Evolutionary conservation across 2,113 vertebrate species (phyloP).

Genomic region (Apeltes quadracus): DNA sequence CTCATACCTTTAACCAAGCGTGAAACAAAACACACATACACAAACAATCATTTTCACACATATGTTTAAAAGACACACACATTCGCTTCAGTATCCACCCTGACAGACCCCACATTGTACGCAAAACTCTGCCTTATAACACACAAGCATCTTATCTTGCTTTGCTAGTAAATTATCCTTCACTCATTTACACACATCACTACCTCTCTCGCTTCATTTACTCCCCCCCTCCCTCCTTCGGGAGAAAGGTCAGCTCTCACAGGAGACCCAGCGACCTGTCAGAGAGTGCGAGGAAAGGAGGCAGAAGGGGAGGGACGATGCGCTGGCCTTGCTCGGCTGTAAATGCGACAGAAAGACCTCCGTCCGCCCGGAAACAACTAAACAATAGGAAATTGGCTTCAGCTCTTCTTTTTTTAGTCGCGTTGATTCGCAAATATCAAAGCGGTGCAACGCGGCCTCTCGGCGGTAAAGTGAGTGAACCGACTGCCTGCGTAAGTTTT

Average conservation of each 20-base stretch:
- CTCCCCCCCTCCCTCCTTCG: constrained; percentile 51
- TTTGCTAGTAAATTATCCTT: constrained; percentile 59
- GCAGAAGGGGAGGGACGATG: constrained; percentile 38
- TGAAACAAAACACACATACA: constrained; percentile 30
- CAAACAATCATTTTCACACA: constrained; percentile 31
- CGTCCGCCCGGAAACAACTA: background rate
- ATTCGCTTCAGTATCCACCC: constrained; percentile 25
- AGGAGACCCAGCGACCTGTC: constrained; percentile 63
- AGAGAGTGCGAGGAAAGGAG: constrained; percentile 29
- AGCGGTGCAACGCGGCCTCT: background rate
- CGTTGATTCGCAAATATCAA: background rate
- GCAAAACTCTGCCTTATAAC: constrained; percentile 44
- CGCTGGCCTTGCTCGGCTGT: constrained; percentile 15
- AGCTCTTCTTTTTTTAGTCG: background rate
- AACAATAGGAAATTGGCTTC: background rate
- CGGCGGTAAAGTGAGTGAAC: background rate
- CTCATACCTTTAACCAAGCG: constrained; percentile 33
- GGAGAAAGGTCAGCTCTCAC: constrained; percentile 77
- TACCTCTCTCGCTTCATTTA: constrained; percentile 55
- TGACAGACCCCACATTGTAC: constrained; percentile 12
- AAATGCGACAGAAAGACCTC: background rate
- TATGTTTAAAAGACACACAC: background rate
- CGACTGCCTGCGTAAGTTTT: background rate
- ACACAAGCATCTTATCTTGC: constrained; percentile 46
- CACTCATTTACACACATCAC: constrained; percentile 58